Conservation (phyloP, 1,140 invertebrate genomes). For the Idris sp. region DNA sequence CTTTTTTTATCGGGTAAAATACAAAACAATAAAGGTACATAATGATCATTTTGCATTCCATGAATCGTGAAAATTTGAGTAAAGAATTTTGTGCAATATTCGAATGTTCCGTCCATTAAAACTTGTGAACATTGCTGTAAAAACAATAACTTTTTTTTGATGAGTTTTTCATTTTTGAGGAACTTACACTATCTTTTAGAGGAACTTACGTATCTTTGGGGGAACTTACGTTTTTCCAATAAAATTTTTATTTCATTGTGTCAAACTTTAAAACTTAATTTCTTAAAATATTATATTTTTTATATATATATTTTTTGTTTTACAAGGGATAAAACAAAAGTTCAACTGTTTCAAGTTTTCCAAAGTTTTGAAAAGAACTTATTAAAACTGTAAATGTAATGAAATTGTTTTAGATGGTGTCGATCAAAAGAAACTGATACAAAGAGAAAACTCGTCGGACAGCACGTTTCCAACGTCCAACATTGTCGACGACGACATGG, state of each 20-base stretch:
- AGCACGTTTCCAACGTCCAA: constrained; percentile 75
- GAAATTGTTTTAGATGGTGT: constrained; percentile 70
- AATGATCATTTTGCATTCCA: not conserved
- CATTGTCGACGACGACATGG: constrained; percentile 77
- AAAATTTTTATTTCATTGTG: too few relatives aligned
- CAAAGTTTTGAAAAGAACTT: too few relatives aligned
- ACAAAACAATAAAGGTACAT: not conserved
- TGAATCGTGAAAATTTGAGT: not conserved
- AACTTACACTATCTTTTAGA: too few relatives aligned
- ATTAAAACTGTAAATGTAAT: constrained; percentile 41
- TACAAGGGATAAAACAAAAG: too few relatives aligned
- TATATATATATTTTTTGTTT: too few relatives aligned
- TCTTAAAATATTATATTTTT: too few relatives aligned
- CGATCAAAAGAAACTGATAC: constrained; percentile 74
- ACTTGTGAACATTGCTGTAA: not conserved
- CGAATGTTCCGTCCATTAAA: not conserved
- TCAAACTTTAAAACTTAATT: too few relatives aligned
- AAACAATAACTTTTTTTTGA: not conserved
- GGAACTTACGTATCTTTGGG: too few relatives aligned
- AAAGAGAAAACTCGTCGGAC: constrained; percentile 76
- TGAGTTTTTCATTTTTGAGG: too few relatives aligned
- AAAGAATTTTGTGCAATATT: not conserved
- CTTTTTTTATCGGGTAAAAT: not conserved
- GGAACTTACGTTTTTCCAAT: too few relatives aligned
- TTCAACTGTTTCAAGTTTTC: too few relatives aligned